Percentiles rank a stretch among this genome's conserved stretches.
phyloP scores from a whole-genome alignment of 2,797 vertebrate genomes.

The Artibeus lituratus region DNA sequence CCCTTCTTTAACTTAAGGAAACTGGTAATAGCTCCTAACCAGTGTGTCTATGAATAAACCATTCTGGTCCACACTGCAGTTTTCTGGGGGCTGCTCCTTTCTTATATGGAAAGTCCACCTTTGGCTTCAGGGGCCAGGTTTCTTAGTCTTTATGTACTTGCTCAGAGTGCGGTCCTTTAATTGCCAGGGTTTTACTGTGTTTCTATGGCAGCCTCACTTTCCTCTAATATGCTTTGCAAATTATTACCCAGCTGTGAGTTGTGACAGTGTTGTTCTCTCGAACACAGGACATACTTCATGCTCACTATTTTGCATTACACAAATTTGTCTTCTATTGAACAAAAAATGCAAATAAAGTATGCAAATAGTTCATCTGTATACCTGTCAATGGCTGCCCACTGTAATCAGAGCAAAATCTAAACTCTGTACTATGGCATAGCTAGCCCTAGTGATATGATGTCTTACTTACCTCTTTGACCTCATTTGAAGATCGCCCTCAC shows the following conservation, averaged over 20 bases:
- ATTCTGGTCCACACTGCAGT: not conserved
- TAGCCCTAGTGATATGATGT: not conserved
- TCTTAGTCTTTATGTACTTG: not conserved
- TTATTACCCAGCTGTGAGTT: not conserved
- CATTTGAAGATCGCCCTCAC: not conserved
- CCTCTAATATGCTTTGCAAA: constrained; percentile 9
- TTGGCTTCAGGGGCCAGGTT: not conserved
- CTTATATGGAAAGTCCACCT: not conserved
- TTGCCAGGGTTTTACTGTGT: not conserved
- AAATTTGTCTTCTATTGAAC: not conserved
- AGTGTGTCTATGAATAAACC: not conserved
- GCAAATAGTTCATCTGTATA: not conserved
- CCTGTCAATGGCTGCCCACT: not conserved
- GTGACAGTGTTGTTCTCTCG: not conserved
- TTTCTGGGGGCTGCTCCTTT: not conserved
- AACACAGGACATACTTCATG: not conserved
- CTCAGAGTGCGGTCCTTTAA: not conserved
- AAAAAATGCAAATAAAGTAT: not conserved
- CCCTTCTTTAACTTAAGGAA: not conserved
- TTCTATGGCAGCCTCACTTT: not conserved
- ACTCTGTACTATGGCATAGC: not conserved
- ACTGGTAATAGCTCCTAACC: not conserved
- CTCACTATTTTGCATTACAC: not conserved
- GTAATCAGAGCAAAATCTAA: not conserved
- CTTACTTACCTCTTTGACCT: not conserved